Base-by-base conservation (phyloP, 2,797 vertebrate species). In the Macropus fuliginosus region DNA sequence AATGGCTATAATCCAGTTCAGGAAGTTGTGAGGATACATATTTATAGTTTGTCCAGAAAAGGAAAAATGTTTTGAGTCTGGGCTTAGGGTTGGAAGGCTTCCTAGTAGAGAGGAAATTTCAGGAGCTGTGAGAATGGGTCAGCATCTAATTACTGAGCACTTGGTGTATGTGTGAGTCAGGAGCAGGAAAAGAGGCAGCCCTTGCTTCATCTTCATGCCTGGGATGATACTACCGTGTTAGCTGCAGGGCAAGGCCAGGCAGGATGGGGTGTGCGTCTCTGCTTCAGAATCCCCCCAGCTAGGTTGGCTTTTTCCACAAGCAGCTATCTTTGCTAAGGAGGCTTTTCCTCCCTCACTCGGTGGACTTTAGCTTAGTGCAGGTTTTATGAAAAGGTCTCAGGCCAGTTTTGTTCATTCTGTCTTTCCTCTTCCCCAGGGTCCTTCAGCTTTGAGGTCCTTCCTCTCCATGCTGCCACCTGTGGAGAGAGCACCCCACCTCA, bases 401-500 rank as follows among this genome's bases (percentile, higher is more conserved):
- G 55, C 56, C 91, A 34, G 0, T 87, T 93, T 94, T 92, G 34
- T 92, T 95, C 29, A 59, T 55, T 54, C 0, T 81, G n/a, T 90
- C 93, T 24, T 55, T 28, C 93, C 94, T 29, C 93, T 91, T 46
- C 6, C 18, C 0, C 94, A 99, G 99, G 98, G 8, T 29, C 27
- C 74, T 99, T 99, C 95, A 98, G 97, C 46, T 1, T 90, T 0
- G 97, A 98, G 3, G 92, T 97, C 93, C 98, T 99, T 28, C 98
- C 98, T 0, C 9, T 90, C 0, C 99, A 99, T 0, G 97, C 99
- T 57, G 98, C 99, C 27, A 92, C 97, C 29, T 99, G 99, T 1
- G 98, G 99, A 93, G 99, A 98, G 97, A 95, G 59, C 21, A 54
- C 11, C 16, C 5, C 0, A 1, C n/a, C 12, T 29, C 5, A 8